phyloP scores from a whole-genome alignment of 2,113 vertebrate species.

The Bos taurus region ARS-UCD2.0 NC_037351.1:1841501-1842000 shows the following conservation, averaged over 20 bases:
- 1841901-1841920: background rate
- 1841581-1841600: background rate
- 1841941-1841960: background rate
- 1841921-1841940: background rate
- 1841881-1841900: background rate
- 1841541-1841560: background rate
- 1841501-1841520: background rate
- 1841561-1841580: background rate
- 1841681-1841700: background rate
- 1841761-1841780: fast-evolving
- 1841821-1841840: background rate
- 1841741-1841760: fast-evolving
- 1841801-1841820: background rate
- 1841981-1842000: background rate
- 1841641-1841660: no score
- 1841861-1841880: background rate
- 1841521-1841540: background rate
- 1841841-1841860: background rate
- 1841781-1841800: fast-evolving
- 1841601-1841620: background rate
- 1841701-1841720: fast-evolving
- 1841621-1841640: background rate
- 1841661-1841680: background rate
- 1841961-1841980: background rate
- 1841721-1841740: fast-evolving